Evolutionary conservation across 2,113 vertebrate genomes (phyloP).

Genomic region (Syrrhaptes paradoxus): DNA sequence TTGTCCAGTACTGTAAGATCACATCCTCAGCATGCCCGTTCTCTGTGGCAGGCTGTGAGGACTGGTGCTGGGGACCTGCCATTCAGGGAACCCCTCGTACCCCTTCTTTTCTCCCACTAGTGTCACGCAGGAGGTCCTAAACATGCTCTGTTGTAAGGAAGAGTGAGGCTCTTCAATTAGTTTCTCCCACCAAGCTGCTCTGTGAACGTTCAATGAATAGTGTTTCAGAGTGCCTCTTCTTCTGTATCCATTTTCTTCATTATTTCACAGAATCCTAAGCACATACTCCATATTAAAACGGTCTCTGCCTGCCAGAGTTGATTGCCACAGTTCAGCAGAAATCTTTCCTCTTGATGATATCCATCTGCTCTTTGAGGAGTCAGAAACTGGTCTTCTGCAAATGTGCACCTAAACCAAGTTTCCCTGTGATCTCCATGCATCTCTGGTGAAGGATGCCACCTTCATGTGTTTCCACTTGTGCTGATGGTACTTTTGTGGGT

Average conservation of each 20-base stretch:
- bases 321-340: neutral
- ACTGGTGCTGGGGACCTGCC: neutral
- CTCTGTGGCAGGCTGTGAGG: neutral
- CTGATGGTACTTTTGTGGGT: neutral
- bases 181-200: neutral
- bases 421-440: fast-evolving
- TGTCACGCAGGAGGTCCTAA: neutral
- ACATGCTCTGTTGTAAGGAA: neutral
- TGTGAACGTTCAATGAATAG: neutral
- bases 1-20: neutral
- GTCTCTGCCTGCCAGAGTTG: neutral
- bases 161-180: neutral
- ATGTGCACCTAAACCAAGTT: neutral
- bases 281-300: neutral
- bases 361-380: neutral
- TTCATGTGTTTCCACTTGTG: neutral
- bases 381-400: neutral
- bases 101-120: neutral
- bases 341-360: neutral
- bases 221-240: neutral
- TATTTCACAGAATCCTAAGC: neutral
- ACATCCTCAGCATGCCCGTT: neutral
- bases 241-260: neutral
- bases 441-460: neutral
- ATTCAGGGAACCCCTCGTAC: neutral